Evolutionary conservation across 2,888 invertebrate species (phyloP).

Genomic region (Buathra laborator): DNA sequence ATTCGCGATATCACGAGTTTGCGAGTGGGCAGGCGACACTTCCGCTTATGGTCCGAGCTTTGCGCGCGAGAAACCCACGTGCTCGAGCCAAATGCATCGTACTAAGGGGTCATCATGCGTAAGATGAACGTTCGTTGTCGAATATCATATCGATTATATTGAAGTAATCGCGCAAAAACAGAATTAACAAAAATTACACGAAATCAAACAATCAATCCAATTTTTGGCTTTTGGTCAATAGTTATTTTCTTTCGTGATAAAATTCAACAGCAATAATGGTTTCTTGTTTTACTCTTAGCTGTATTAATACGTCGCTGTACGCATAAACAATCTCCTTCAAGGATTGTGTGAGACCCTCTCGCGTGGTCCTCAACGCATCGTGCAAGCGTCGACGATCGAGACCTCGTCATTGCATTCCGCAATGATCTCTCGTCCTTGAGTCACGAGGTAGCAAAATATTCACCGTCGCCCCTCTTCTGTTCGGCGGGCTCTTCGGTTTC

Average conservation of each 20-base stretch:
- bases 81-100: not conserved
- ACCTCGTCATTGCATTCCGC: constrained; percentile 66
- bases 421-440: constrained; percentile 69
- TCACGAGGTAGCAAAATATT: constrained; percentile 66
- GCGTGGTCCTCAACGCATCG: constrained; percentile 49
- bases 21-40: constrained; percentile 8
- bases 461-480: constrained; percentile 64
- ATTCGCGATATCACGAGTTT: constrained; percentile 19
- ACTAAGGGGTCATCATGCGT: not conserved
- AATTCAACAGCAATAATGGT: no score
- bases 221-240: no score
- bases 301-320: no score
- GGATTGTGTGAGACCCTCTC: not conserved
- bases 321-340: not conserved
- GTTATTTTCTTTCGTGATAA: no score
- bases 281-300: no score
- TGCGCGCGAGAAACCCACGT: constrained; percentile 15
- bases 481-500: constrained; percentile 63
- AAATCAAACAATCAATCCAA: no score
- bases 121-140: not conserved
- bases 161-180: not conserved
- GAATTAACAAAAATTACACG: not conserved
- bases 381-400: constrained; percentile 30
- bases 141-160: not conserved
- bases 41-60: constrained; percentile 25